phyloP scores from a whole-genome alignment of 2,888 invertebrate genomes.

The Cantharis flavilabris region DNA sequence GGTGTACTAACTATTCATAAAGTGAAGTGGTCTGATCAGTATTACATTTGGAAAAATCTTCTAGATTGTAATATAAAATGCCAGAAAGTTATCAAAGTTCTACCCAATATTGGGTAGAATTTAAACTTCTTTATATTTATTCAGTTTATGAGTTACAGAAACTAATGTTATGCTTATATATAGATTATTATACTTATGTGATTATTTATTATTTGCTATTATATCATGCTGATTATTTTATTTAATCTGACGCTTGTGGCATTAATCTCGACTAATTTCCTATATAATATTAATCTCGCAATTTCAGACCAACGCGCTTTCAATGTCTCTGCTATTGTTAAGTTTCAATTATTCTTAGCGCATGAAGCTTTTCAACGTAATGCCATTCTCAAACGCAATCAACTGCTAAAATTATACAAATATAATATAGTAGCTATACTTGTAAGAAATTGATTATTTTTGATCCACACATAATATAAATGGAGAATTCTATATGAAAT shows the following conservation, averaged over 20 bases:
- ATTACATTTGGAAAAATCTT: constrained; percentile 87
- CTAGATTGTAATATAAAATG: constrained; percentile 64
- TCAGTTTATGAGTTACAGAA: neutral
- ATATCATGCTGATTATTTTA: no score
- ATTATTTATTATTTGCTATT: neutral
- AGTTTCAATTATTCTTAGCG: neutral
- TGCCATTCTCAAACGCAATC: neutral
- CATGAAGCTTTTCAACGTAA: neutral
- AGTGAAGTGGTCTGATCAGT: constrained; percentile 86
- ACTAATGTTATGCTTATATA: no score
- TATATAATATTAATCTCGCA: neutral
- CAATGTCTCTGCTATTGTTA: neutral
- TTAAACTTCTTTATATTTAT: neutral
- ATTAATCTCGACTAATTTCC: no score
- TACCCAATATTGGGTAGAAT: neutral
- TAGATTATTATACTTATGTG: neutral
- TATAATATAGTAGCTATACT: no score
- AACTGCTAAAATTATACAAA: neutral
- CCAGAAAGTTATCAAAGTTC: neutral
- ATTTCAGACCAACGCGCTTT: neutral
- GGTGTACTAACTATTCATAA: constrained; percentile 77
- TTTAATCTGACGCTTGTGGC: no score
- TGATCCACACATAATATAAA: no score
- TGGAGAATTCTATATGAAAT: no score
- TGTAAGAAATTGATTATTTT: no score